Evolutionary conservation across 2,888 invertebrate species (phyloP), one percentile per base, ranked within the genome.

Genomic region (Ommatoiulus sabulosus): DNA sequence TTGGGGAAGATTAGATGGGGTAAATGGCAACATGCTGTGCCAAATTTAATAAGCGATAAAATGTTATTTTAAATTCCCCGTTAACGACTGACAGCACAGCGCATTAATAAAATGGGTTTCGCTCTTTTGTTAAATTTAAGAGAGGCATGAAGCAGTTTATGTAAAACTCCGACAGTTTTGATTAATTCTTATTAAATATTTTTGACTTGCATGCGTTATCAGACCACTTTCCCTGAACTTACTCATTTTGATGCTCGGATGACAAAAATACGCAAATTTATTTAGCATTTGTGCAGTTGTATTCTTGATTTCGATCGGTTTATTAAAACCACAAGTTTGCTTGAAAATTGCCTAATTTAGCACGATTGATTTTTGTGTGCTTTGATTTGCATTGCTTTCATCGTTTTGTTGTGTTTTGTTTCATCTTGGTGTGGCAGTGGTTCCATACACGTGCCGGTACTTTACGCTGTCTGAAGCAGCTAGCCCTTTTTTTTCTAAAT

Each of bases 291-390:
- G 80, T 72, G 72, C 72, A 72, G 72, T 10, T 72, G 72, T 80
- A 80, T 3, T 35, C 80, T 80, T 80, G 12, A 10, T 80, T 80
- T 80, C 15, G 35, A 80, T 20, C 35, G 35, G 80, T 80, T 80
- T 80, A 80, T 80, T 80, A 80, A 80, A 80, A 80, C 80, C 80
- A 24, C 12, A 20, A 80, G 35, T 80, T 80, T 80, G 80, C 80
- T 80, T 10, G 35, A 80, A 80, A 0, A 43, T 72, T 24, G 24
- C 80, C 35, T 80, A 35, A 7, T 80, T 80, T 80, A 15, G 80
- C 80, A 80, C 3, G 24, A 15, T 43, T 80, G 7, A 12, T 80
- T 35, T 80, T 10, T 10, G 7, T 80, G 6, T 80, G 63, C n/a
- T 20, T 63, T 72, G 24, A 24, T 72, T 80, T 43, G 80, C 35